A percentile compares a stretch with the other conserved stretches of the same genome.
Conservation (phyloP, 2,888 invertebrate genomes). For the Germaria angustata region DNA sequence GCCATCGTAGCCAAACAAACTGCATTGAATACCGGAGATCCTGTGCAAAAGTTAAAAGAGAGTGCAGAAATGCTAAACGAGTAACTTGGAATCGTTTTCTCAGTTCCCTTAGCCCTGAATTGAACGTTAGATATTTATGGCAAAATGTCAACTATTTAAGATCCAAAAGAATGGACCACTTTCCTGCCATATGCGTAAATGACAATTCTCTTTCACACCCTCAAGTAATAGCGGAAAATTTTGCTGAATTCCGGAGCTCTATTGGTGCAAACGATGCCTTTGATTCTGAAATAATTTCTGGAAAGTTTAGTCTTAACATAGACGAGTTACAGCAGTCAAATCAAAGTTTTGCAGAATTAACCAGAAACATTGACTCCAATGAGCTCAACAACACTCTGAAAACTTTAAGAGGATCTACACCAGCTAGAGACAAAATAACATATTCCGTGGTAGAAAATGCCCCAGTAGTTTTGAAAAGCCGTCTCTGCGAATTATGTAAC, state of each 20-base stretch:
- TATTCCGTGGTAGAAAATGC: slow-evolving; percentile 12
- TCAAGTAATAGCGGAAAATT: background rate
- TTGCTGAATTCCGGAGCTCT: background rate
- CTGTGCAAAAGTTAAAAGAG: no score
- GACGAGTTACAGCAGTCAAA: background rate
- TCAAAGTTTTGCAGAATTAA: background rate
- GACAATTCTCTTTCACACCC: background rate
- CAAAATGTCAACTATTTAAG: background rate
- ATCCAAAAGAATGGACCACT: background rate
- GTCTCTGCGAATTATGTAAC: background rate
- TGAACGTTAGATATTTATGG: background rate
- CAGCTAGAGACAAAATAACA: slow-evolving; percentile 7
- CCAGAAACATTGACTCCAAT: background rate
- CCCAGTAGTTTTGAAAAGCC: background rate
- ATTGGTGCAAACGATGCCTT: background rate
- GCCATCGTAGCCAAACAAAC: background rate
- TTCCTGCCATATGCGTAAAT: background rate
- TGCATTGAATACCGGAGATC: no score
- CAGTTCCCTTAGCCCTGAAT: no score
- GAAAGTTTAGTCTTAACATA: background rate
- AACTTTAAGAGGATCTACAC: background rate
- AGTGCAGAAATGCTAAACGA: background rate
- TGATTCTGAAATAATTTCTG: no score
- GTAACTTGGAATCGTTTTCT: no score
- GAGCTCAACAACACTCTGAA: background rate